phyloP scores from a whole-genome alignment of 2,113 vertebrate genomes.

The Chiloscyllium plagiosum region DNA sequence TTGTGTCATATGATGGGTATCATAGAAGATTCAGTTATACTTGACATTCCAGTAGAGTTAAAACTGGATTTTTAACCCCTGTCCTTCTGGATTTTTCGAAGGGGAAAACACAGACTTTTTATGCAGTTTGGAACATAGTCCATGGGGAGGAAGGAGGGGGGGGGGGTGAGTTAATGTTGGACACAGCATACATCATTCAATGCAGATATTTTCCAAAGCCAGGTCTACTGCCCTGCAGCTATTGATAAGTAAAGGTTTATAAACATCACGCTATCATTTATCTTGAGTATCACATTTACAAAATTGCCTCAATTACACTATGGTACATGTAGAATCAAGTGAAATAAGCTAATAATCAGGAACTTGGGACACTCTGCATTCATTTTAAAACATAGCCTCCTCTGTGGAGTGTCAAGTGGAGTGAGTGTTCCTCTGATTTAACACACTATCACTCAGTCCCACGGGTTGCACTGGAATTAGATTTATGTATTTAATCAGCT shows the following conservation, averaged over 20 bases:
- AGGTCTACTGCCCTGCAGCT: not conserved
- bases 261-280: not conserved
- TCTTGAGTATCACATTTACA: not conserved
- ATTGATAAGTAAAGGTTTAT: not conserved
- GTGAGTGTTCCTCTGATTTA: not conserved
- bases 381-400: not conserved
- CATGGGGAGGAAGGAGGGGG: no score
- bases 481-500: not conserved
- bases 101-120: no score
- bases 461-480: not conserved
- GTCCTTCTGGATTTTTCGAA: no score
- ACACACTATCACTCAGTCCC: no score
- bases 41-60: no score
- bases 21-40: no score
- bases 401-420: not conserved
- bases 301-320: not conserved
- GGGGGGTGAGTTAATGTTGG: no score
- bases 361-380: not conserved
- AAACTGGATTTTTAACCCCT: no score
- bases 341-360: not conserved
- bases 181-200: not conserved
- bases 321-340: not conserved
- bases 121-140: no score
- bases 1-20: not conserved
- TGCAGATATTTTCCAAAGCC: not conserved